These are phyloP conservation scores for Kryphioiulus occultus DNA, from an alignment of 2,888 invertebrate genomes.

Conservation along the genomic window DNA sequence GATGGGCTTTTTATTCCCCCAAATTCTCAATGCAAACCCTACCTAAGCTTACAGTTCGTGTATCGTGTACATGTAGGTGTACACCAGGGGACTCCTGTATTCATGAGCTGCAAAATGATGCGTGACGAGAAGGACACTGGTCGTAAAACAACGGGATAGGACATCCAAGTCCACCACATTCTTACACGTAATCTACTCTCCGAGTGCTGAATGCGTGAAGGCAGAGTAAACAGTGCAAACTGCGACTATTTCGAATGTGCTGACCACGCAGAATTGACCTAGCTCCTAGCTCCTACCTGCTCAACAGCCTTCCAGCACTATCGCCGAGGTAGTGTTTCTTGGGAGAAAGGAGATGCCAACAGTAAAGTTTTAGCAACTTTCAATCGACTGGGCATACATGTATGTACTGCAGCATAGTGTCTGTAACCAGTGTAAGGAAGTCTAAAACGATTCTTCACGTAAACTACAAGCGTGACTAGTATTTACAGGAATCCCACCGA, in stretches of 20 bases:
- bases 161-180: neutral
- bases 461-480: no score
- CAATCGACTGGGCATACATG: no score
- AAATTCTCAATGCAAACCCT: neutral
- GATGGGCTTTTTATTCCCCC: neutral
- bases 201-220: neutral
- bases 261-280: neutral
- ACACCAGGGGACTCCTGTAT: neutral
- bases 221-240: neutral
- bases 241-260: neutral
- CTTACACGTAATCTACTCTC: neutral
- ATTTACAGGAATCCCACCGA: no score
- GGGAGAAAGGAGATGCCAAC: no score
- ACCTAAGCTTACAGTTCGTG: neutral
- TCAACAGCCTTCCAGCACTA: no score
- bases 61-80: neutral
- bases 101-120: conserved; percentile 20
- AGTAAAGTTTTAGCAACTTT: no score
- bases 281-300: no score
- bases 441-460: no score
- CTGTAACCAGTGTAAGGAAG: no score
- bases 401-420: no score
- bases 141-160: neutral
- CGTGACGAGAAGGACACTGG: neutral
- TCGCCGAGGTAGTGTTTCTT: no score